phyloP scores from a whole-genome alignment of 1,140 invertebrate genomes.

The Drosophila auraria region DNA sequence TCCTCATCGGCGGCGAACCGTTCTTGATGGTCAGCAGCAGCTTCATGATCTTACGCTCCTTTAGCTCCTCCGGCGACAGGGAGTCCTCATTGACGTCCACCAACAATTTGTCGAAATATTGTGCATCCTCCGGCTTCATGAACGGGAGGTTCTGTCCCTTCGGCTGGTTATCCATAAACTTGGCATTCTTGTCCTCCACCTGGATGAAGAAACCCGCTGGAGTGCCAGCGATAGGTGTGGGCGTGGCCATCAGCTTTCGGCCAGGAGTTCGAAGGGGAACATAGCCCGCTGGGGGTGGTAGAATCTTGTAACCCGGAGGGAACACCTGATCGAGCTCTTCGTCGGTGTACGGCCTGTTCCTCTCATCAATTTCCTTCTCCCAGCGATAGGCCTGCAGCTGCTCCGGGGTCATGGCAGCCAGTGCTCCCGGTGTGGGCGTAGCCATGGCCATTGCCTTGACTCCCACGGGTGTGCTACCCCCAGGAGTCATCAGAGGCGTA shows the following conservation, averaged over 20 bases:
- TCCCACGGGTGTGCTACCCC: slow-evolving; percentile 95
- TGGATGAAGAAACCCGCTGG: slow-evolving; percentile 99
- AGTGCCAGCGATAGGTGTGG: slow-evolving; percentile 97
- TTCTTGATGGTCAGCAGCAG: slow-evolving; percentile 99
- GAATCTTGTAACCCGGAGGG: slow-evolving; percentile 98
- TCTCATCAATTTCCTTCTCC: slow-evolving; percentile 99
- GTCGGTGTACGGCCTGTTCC: slow-evolving; percentile 97
- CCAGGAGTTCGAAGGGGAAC: slow-evolving; percentile 99
- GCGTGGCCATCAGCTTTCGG: slow-evolving; percentile 98
- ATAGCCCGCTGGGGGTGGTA: slow-evolving; percentile 98
- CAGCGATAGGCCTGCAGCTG: slow-evolving; percentile 99
- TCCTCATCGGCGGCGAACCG: slow-evolving; percentile 99
- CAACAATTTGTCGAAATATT: slow-evolving; percentile 99
- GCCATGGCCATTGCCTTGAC: slow-evolving; percentile 98
- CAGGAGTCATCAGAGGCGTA: slow-evolving; percentile 88
- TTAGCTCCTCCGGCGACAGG: slow-evolving; percentile 97
- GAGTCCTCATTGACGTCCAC: slow-evolving; percentile 99
- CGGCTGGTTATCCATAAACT: slow-evolving; percentile 98
- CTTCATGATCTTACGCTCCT: slow-evolving; percentile 99
- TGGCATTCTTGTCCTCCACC: slow-evolving; percentile 91
- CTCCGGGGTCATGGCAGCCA: slow-evolving; percentile 99
- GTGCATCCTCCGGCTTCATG: slow-evolving; percentile 99
- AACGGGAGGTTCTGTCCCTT: slow-evolving; percentile 97
- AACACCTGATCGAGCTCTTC: slow-evolving; percentile 99
- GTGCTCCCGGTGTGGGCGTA: slow-evolving; percentile 97